phyloP scores from a whole-genome alignment of 2,888 invertebrate species.

The Cybosia mesomella region DNA sequence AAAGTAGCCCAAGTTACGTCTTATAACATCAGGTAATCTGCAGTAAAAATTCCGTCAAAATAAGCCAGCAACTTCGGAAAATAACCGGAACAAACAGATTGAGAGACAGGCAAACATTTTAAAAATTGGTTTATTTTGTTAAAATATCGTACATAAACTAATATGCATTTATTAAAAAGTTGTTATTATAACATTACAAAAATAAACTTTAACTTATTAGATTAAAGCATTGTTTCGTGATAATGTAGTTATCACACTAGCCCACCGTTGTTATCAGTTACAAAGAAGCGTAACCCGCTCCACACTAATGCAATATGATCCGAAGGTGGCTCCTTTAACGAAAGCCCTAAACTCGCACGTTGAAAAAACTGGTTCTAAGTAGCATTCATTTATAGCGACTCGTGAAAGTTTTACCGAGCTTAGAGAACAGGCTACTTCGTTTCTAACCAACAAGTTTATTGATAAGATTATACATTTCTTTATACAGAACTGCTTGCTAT shows the following conservation, averaged over 20 bases:
- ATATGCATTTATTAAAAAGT: too few relatives aligned
- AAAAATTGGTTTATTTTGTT: too few relatives aligned
- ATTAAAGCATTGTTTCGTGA: neutral
- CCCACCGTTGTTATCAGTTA: conserved; percentile 26
- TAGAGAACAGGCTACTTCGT: conserved; percentile 64
- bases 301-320: conserved; percentile 60
- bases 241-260: conserved; percentile 7
- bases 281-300: conserved; percentile 52
- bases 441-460: conserved; percentile 48
- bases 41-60: too few relatives aligned
- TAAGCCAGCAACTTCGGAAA: too few relatives aligned
- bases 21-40: too few relatives aligned
- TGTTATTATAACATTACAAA: too few relatives aligned
- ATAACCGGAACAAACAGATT: too few relatives aligned
- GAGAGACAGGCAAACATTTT: too few relatives aligned
- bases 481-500: neutral
- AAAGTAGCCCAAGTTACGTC: too few relatives aligned
- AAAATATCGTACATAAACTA: too few relatives aligned
- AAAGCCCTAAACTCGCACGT: conserved; percentile 49
- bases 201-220: too few relatives aligned
- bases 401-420: conserved; percentile 71
- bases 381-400: conserved; percentile 66
- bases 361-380: conserved; percentile 66
- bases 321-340: conserved; percentile 52
- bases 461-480: conserved; percentile 1